Evolutionary conservation across 2,797 vertebrate genomes (phyloP).

Genomic region (Enteromius treurensis): DNA sequence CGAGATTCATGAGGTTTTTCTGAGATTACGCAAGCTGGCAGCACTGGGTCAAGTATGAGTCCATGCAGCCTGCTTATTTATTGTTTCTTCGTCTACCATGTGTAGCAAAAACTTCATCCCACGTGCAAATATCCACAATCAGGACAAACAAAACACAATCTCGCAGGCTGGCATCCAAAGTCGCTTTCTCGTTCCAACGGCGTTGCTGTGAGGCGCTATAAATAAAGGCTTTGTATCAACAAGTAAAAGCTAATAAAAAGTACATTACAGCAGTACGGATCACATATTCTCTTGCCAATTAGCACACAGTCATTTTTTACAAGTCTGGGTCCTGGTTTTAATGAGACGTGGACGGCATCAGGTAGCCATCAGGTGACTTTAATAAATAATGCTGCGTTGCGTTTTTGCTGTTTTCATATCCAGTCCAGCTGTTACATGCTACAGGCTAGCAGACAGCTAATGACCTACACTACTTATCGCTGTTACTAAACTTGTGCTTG

Average conservation of each 20-base stretch:
- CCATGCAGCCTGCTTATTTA: conserved; percentile 12
- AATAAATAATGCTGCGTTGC: conserved; percentile 74
- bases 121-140: conserved; percentile 6
- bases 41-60: neutral
- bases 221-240: conserved; percentile 6
- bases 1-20: conserved; percentile 35
- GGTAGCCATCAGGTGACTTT: conserved; percentile 54
- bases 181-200: neutral
- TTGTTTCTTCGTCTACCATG: neutral
- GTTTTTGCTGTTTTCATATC: conserved; percentile 55
- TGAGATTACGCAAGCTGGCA: conserved; percentile 14
- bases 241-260: conserved; percentile 80
- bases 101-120: neutral
- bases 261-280: conserved; percentile 80
- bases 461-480: neutral
- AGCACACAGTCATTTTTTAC: conserved; percentile 77
- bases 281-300: conserved; percentile 78
- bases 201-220: neutral
- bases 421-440: conserved; percentile 5
- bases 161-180: neutral
- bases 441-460: conserved; percentile 25
- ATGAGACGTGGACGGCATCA: conserved; percentile 74
- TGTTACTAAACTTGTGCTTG: conserved; percentile 13
- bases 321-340: conserved; percentile 79
- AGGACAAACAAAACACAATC: neutral